Evolutionary conservation across 2,113 vertebrate species (phyloP).

Genomic region (Tor tambroides): DNA sequence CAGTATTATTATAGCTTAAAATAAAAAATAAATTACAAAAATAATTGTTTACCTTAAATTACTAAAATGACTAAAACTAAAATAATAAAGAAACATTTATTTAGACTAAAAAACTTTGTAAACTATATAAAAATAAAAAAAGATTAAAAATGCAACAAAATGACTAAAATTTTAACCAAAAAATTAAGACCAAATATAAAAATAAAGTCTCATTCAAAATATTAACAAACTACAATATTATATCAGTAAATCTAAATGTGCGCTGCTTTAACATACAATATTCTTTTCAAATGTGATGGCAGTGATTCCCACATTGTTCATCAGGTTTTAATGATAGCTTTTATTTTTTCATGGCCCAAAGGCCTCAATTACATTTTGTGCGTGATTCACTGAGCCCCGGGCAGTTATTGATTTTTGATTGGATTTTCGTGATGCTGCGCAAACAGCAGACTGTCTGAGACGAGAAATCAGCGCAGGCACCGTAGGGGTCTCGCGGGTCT

Average conservation of each 20-base stretch:
- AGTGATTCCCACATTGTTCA: not conserved
- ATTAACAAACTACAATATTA: no score
- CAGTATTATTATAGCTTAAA: no score
- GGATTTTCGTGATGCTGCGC: not conserved
- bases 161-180: not conserved
- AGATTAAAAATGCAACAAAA: no score
- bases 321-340: not conserved
- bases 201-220: not conserved
- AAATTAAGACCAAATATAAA: not conserved
- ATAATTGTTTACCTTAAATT: not conserved
- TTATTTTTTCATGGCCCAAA: not conserved
- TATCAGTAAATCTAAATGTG: not conserved
- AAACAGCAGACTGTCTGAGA: not conserved
- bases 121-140: no score
- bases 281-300: not conserved
- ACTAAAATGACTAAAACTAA: no score
- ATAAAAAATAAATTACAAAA: no score
- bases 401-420: conserved; percentile 26
- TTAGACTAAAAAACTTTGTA: no score
- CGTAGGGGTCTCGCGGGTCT: not conserved
- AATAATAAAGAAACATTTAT: no score
- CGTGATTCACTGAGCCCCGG: not conserved
- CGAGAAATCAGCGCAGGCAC: not conserved
- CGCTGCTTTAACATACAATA: not conserved
- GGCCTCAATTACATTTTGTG: not conserved